These are phyloP conservation scores for Petroica traversi DNA, from an alignment of 2,113 vertebrate genomes.

Conservation along the genomic window DNA sequence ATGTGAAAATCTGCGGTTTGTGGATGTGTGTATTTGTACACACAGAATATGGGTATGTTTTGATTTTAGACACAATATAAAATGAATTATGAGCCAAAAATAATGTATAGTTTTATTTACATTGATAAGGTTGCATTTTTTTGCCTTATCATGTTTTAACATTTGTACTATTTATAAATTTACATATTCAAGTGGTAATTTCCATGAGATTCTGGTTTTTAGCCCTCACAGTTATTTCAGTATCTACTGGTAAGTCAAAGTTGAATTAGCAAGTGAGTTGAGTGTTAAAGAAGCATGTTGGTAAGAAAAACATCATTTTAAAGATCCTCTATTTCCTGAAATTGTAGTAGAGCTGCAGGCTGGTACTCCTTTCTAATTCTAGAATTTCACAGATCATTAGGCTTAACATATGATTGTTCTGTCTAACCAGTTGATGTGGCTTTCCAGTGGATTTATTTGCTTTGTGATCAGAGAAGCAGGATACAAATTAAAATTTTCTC, in stretches of 20 bases:
- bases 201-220: not conserved
- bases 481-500: not conserved
- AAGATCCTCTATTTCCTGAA: not conserved
- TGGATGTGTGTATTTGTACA: not conserved
- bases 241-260: not conserved
- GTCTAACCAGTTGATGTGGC: not conserved
- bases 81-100: not conserved
- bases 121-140: not conserved
- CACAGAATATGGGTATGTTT: not conserved
- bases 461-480: not conserved
- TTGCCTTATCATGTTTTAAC: fast-evolving
- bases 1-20: not conserved
- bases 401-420: not conserved
- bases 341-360: not conserved
- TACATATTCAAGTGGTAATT: not conserved
- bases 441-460: not conserved
- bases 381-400: not conserved
- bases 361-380: not conserved
- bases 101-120: not conserved
- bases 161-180: not conserved
- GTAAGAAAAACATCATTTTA: not conserved
- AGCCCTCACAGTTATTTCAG: not conserved
- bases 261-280: not conserved
- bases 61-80: not conserved
- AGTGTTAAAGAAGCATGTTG: not conserved